phyloP scores from a whole-genome alignment of 1,140 invertebrate species.

The Gonatopus flavifemur region DNA sequence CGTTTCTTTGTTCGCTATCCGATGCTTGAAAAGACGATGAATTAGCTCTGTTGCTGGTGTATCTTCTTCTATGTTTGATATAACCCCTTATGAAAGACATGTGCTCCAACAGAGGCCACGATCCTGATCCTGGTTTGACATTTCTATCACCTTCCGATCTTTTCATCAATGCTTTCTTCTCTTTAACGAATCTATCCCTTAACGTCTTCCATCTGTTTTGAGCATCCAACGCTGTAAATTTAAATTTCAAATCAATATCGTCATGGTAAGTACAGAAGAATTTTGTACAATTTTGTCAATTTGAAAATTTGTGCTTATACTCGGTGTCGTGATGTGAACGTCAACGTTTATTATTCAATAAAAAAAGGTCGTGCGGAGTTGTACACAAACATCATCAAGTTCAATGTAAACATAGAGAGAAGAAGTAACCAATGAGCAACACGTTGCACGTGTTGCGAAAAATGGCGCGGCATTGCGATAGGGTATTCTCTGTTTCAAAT shows the following conservation, averaged over 20 bases:
- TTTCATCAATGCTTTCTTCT: conserved; percentile 8
- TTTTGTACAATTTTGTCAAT: not conserved
- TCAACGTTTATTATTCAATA: no score
- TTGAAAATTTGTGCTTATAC: not conserved
- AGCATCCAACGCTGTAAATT: conserved; percentile 5
- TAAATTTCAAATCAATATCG: not conserved
- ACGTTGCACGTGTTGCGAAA: no score
- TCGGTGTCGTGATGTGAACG: no score
- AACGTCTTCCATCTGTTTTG: conserved; percentile 10
- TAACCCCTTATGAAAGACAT: conserved; percentile 14
- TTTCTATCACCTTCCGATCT: not conserved
- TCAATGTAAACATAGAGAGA: no score
- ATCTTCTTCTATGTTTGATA: conserved; percentile 10
- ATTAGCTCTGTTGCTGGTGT: no score
- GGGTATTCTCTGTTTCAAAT: no score
- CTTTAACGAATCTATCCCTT: conserved; percentile 9
- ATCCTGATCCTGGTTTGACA: not conserved
- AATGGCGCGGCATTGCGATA: no score
- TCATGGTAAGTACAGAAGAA: not conserved
- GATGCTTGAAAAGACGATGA: no score
- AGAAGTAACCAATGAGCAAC: no score
- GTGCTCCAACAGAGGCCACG: conserved; percentile 13
- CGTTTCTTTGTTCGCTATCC: no score
- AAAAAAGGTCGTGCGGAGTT: no score
- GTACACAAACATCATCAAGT: no score